phyloP scores from a whole-genome alignment of 64 coral and sea anemone species.

The Porites australiensis region DNA sequence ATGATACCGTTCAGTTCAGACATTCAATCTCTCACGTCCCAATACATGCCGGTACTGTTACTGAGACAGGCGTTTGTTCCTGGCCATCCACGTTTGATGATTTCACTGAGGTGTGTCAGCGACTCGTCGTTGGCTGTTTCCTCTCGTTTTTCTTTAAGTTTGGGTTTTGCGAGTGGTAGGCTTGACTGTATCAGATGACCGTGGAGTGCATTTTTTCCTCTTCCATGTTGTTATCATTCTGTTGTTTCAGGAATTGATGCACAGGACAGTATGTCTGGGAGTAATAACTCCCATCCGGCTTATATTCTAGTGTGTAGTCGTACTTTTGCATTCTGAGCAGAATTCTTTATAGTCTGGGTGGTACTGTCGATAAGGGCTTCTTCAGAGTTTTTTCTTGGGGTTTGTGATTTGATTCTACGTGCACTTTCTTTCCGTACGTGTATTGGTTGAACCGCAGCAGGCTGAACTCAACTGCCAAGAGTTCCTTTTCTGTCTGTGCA shows the following conservation, averaged over 20 bases:
- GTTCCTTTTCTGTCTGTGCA: constrained; percentile 48
- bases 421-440: too few relatives aligned
- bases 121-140: background rate
- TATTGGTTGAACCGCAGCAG: too few relatives aligned
- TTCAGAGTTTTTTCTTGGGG: constrained; percentile 58
- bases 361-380: constrained; percentile 37
- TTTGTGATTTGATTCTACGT: too few relatives aligned
- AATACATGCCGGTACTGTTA: too few relatives aligned
- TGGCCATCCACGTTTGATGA: too few relatives aligned
- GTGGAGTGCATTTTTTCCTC: background rate
- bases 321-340: constrained; percentile 59
- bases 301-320: constrained; percentile 47
- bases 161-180: constrained; percentile 20
- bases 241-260: constrained; percentile 28
- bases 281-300: constrained; percentile 48
- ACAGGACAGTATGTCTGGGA: constrained; percentile 47
- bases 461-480: too few relatives aligned
- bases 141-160: constrained; percentile 16
- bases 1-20: too few relatives aligned
- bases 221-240: background rate
- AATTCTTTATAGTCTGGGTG: constrained; percentile 57
- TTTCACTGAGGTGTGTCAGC: too few relatives aligned
- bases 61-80: too few relatives aligned
- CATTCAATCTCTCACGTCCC: too few relatives aligned
- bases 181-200: background rate